Evolutionary conservation across 2,797 vertebrate genomes (phyloP).

Genomic region (Crocidura indochinensis): DNA sequence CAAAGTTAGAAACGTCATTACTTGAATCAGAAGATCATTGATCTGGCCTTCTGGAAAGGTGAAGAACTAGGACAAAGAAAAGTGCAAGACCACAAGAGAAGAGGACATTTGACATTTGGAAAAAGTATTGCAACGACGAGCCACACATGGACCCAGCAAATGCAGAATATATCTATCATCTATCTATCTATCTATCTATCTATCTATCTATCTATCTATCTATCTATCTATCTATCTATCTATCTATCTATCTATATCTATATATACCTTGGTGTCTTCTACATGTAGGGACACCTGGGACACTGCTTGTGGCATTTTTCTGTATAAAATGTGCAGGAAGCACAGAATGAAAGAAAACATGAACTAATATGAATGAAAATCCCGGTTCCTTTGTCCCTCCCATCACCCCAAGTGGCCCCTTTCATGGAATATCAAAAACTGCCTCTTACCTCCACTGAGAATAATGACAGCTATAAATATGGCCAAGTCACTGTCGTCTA

Average conservation of each 20-base stretch:
- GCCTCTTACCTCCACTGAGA: conserved; percentile 97
- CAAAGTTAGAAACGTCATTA: conserved; percentile 9
- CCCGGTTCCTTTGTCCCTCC: background rate
- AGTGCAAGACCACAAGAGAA: conserved; percentile 46
- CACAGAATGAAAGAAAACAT: background rate
- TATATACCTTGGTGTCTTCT: background rate
- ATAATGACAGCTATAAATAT: conserved; percentile 99
- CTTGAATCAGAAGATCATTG: conserved; percentile 1
- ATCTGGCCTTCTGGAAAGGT: conserved; percentile 53
- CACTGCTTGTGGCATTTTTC: background rate
- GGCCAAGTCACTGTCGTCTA: conserved; percentile 98
- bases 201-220: too few relatives aligned
- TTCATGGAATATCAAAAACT: background rate
- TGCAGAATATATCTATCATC: too few relatives aligned
- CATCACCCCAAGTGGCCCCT: background rate
- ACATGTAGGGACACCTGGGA: background rate
- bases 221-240: too few relatives aligned
- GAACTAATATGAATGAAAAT: background rate
- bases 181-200: too few relatives aligned
- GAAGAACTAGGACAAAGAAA: background rate
- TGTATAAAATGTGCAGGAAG: background rate
- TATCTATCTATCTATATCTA: too few relatives aligned
- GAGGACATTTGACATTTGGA: conserved; percentile 46
- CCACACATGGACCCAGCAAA: background rate
- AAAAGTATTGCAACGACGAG: background rate